Conservation (phyloP, 2,888 invertebrate genomes). For the Diadromus collaris region DNA sequence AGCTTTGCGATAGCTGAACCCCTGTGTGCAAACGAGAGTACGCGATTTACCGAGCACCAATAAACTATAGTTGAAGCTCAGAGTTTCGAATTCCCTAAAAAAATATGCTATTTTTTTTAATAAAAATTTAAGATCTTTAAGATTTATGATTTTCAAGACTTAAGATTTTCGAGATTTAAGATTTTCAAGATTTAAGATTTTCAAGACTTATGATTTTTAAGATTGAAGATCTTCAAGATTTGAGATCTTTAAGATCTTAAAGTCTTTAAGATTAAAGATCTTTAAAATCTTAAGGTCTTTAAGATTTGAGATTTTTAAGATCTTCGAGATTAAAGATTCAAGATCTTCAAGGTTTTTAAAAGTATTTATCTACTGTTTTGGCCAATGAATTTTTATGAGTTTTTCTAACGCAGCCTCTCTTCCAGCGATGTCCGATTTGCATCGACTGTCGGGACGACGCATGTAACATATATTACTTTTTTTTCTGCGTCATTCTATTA, state of each 20-base stretch:
- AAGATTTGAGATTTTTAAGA: no score
- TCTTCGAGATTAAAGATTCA: no score
- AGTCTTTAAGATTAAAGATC: no score
- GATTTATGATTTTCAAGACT: no score
- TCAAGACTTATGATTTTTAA: no score
- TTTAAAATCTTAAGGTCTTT: no score
- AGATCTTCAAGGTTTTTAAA: no score
- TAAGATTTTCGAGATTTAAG: no score
- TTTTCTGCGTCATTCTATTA: background rate
- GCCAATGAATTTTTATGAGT: background rate
- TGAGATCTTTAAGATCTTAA: no score
- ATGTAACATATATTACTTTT: background rate
- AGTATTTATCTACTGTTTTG: background rate
- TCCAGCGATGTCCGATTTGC: background rate
- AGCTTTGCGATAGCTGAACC: constrained; percentile 99
- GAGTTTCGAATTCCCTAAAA: background rate
- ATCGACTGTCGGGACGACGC: background rate
- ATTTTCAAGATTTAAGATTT: no score
- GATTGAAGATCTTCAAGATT: no score
- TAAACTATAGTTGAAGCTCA: background rate
- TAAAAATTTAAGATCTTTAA: no score
- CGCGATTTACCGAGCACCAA: background rate
- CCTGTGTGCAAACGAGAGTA: constrained; percentile 81
- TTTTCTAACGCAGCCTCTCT: background rate
- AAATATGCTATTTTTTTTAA: background rate